Base-by-base conservation (phyloP, 2,113 vertebrate species). In the Azemiops feae region DNA sequence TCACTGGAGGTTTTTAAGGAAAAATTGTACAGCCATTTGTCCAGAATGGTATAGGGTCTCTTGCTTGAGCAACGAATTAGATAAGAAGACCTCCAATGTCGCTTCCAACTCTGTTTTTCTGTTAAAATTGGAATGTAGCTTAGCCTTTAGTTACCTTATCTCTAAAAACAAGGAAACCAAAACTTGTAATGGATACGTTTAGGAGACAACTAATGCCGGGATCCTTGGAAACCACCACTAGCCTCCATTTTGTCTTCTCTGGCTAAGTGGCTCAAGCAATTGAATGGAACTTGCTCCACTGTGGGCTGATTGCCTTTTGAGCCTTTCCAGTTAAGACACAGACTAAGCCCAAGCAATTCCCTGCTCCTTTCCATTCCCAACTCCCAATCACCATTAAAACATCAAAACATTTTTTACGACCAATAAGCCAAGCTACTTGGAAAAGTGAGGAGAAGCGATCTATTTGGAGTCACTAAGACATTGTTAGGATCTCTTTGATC, bases 401-500 rank as follows among this genome's bases (percentile, higher is more conserved):
- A 97, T 96, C 95, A 96, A 96, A 97, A 96, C 95, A 96, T 95
- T 92, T 94, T 97, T 96, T 93, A 95, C 92, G 92, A 96, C 94
- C 95, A 94, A 95, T 88, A 96, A 96, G 96, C 60, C 93, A 95
- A 96, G 95, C 95, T 93, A 87, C 52, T 88, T 94, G 96, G 95
- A 96, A 96, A 96, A 96, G 95, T 87, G 95, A 97, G 95, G 95
- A 89, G 95, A 94, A 85, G 93, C 96, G 95, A 95, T 96, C 95
- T 95, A 95, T 96, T 93, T 90, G 96, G 96, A 97, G 96, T 96
- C 96, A 95, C 93, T 64, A 69, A 97, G 97, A 96, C 94, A 94
- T 97, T 95, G 97, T 96, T 95, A 96, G 97, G 96, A 97, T 97
- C 97, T 97, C 98, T 99, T 98, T 98, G 98, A 98, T 97, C 12